Evolutionary conservation across 1,140 invertebrate genomes (phyloP).

Genomic region (Drosophila pandora): DNA sequence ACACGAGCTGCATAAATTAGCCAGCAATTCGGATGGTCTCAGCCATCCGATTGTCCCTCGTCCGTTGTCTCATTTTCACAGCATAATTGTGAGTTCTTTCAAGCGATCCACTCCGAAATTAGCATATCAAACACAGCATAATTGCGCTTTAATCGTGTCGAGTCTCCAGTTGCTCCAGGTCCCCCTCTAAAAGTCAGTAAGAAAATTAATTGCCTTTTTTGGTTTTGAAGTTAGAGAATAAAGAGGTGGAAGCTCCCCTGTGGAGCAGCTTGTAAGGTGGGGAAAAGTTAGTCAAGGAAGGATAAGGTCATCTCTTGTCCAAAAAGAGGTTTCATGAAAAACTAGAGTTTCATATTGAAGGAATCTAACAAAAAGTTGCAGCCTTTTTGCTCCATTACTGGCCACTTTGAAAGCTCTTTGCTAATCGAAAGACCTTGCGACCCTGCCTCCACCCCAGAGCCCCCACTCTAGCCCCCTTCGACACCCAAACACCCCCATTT

Average conservation of each 20-base stretch:
- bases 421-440: constrained; percentile 10
- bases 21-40: neutral
- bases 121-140: constrained; percentile 81
- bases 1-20: constrained; percentile 78
- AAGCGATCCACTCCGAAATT: constrained; percentile 60
- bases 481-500: constrained; percentile 1
- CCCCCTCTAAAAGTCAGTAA: constrained; percentile 40
- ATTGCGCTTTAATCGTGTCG: constrained; percentile 73
- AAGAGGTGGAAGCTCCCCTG: constrained; percentile 6
- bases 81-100: constrained; percentile 64
- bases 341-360: too few relatives aligned
- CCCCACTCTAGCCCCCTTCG: neutral
- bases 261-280: constrained; percentile 9
- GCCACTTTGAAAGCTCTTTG: neutral
- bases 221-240: neutral
- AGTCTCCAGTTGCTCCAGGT: neutral
- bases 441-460: neutral
- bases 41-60: neutral
- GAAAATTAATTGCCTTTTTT: constrained; percentile 36
- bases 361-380: too few relatives aligned
- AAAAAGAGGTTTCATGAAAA: neutral
- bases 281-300: constrained; percentile 29
- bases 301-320: constrained; percentile 25
- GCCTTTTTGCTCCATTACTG: neutral
- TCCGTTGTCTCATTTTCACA: neutral